These are phyloP conservation scores for Dipodomys merriami DNA, from an alignment of 2,113 vertebrate genomes.

Conservation along the genomic window DNA sequence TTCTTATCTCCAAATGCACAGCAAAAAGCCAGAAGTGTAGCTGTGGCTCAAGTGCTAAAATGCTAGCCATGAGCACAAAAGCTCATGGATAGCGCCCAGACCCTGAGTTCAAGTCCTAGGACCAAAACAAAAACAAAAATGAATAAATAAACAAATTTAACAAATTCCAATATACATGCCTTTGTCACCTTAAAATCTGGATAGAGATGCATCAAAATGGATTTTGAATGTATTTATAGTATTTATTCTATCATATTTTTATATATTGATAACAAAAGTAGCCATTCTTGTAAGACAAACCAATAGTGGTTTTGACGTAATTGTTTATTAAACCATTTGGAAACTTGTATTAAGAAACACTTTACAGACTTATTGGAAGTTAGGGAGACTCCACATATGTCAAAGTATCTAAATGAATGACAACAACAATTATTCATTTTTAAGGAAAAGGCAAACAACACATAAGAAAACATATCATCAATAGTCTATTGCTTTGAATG, in stretches of 20 bases:
- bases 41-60: no score
- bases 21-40: no score
- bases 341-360: constrained; percentile 15
- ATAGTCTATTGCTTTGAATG: not conserved
- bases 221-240: constrained; percentile 14
- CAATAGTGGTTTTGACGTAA: constrained; percentile 32
- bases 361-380: constrained; percentile 12
- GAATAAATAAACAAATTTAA: no score
- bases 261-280: not conserved
- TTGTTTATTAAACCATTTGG: constrained; percentile 38
- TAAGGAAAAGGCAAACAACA: not conserved
- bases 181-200: constrained; percentile 24
- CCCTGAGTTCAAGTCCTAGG: no score
- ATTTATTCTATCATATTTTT: no score
- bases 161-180: not conserved
- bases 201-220: constrained; percentile 32
- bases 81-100: no score
- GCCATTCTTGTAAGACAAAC: not conserved
- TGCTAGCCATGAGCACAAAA: no score
- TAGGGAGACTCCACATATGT: not conserved
- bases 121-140: no score
- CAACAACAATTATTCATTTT: constrained; percentile 45
- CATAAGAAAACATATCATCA: not conserved
- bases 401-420: constrained; percentile 40
- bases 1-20: no score